phyloP scores from a whole-genome alignment of 2,888 invertebrate species.

The Epistrophella euchroma region DNA sequence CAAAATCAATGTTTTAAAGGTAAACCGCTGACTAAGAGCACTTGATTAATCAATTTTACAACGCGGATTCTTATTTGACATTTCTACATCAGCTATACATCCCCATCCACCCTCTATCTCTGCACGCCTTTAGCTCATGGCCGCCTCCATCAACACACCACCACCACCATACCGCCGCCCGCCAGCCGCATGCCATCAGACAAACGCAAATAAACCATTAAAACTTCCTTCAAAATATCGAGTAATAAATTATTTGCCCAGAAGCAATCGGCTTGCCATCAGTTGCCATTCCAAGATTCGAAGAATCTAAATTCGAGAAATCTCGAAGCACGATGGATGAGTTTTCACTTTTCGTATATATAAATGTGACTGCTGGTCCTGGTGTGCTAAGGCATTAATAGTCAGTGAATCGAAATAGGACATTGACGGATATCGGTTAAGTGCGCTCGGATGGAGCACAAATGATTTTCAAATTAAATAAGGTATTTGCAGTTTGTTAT shows the following conservation, averaged over 20 bases:
- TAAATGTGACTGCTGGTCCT: constrained; percentile 7
- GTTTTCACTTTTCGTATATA: constrained; percentile 67
- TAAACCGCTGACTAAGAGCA: constrained; percentile 76
- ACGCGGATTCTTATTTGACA: constrained; percentile 55
- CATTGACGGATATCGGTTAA: constrained; percentile 75
- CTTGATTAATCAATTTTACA: constrained; percentile 73
- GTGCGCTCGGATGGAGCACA: constrained; percentile 71
- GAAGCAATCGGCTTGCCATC: constrained; percentile 62
- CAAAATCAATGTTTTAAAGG: constrained; percentile 73
- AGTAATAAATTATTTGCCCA: constrained; percentile 75
- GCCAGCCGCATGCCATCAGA: constrained; percentile 43
- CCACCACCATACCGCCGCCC: background rate
- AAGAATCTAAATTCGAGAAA: constrained; percentile 45
- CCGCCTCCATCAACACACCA: background rate
- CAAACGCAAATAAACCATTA: constrained; percentile 75
- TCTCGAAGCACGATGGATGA: constrained; percentile 71
- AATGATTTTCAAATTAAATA: constrained; percentile 75
- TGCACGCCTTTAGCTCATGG: background rate
- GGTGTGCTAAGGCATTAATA: constrained; percentile 15
- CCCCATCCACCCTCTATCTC: background rate
- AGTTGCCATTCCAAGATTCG: constrained; percentile 20
- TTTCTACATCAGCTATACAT: constrained; percentile 29
- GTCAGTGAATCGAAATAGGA: constrained; percentile 67
- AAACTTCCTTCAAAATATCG: constrained; percentile 72
- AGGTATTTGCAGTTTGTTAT: constrained; percentile 68